Evolutionary conservation across 2,888 invertebrate genomes (phyloP).

Genomic region (Caenorhabditis sp.): DNA sequence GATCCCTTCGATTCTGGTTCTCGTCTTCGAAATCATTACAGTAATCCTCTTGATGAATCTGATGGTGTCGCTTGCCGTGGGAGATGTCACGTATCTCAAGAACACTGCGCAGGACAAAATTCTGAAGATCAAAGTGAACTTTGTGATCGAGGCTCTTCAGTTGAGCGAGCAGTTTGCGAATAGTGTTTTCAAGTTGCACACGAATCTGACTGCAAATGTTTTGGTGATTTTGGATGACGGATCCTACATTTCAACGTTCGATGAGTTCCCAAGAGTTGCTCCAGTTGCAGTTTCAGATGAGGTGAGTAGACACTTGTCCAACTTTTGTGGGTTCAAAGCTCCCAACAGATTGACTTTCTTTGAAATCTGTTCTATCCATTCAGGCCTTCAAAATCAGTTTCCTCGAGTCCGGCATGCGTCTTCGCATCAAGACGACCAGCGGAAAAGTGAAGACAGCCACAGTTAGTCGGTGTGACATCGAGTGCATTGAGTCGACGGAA

Average conservation of each 20-base stretch:
- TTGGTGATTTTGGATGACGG: constrained; percentile 72
- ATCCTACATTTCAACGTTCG: constrained; percentile 40
- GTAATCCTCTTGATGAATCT: constrained; percentile 82
- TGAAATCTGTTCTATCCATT: too few relatives aligned
- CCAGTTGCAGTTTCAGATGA: constrained; percentile 37
- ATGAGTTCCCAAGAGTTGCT: constrained; percentile 23
- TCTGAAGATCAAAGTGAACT: constrained; percentile 81
- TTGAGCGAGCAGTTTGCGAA: constrained; percentile 75
- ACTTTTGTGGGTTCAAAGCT: too few relatives aligned
- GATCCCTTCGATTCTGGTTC: constrained; percentile 80
- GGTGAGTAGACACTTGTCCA: too few relatives aligned
- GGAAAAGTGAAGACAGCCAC: constrained; percentile 53
- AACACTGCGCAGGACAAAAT: constrained; percentile 79
- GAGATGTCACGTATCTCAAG: constrained; percentile 80
- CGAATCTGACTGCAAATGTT: constrained; percentile 72
- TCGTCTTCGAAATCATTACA: constrained; percentile 82
- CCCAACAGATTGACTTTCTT: too few relatives aligned
- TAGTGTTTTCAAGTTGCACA: constrained; percentile 56
- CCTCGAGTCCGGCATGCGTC: constrained; percentile 65
- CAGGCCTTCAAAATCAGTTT: constrained; percentile 68
- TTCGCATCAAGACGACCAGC: constrained; percentile 63
- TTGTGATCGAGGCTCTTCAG: constrained; percentile 81
- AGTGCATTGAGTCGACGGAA: constrained; percentile 54
- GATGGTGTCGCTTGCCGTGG: constrained; percentile 81
- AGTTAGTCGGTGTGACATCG: constrained; percentile 56